phyloP scores from a whole-genome alignment of 2,888 invertebrate genomes.

The Caenorhabditis sinica region DNA sequence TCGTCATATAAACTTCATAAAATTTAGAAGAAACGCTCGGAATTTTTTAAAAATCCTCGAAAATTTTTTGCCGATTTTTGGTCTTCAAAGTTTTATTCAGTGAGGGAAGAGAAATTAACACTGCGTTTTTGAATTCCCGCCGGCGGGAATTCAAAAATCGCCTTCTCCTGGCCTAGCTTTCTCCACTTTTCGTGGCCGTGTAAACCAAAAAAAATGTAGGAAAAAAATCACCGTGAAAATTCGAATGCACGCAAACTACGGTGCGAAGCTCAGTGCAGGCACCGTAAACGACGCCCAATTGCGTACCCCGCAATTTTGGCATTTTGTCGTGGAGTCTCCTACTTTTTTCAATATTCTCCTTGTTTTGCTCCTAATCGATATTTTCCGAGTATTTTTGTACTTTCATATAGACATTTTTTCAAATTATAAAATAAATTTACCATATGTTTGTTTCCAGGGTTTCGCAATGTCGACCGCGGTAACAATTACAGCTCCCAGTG shows the following conservation, averaged over 20 bases:
- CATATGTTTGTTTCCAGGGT: slow-evolving; percentile 29
- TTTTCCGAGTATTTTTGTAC: not conserved
- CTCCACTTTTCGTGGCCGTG: too few relatives aligned
- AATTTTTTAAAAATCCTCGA: too few relatives aligned
- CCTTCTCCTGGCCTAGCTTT: too few relatives aligned
- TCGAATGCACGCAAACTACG: slow-evolving; percentile 31
- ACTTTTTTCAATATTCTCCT: slow-evolving; percentile 18
- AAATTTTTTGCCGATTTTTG: too few relatives aligned
- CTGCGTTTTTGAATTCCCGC: too few relatives aligned
- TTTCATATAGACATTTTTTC: not conserved
- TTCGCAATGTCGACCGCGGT: slow-evolving; percentile 55
- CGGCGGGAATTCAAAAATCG: too few relatives aligned
- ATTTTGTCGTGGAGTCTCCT: slow-evolving; percentile 23
- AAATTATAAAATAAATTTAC: not conserved
- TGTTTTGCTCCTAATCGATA: not conserved
- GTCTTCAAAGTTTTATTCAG: too few relatives aligned
- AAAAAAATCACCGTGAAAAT: too few relatives aligned
- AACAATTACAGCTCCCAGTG: slow-evolving; percentile 73
- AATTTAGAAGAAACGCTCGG: too few relatives aligned
- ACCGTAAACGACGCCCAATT: slow-evolving; percentile 39
- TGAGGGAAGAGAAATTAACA: too few relatives aligned
- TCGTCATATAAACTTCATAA: too few relatives aligned
- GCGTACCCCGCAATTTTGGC: slow-evolving; percentile 25
- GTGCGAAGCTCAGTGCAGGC: slow-evolving; percentile 34
- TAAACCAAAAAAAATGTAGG: too few relatives aligned